Evolutionary conservation across 2,797 vertebrate genomes (phyloP), one percentile per base, ranked within the genome.

Genomic region (Glossophaga mutica): DNA sequence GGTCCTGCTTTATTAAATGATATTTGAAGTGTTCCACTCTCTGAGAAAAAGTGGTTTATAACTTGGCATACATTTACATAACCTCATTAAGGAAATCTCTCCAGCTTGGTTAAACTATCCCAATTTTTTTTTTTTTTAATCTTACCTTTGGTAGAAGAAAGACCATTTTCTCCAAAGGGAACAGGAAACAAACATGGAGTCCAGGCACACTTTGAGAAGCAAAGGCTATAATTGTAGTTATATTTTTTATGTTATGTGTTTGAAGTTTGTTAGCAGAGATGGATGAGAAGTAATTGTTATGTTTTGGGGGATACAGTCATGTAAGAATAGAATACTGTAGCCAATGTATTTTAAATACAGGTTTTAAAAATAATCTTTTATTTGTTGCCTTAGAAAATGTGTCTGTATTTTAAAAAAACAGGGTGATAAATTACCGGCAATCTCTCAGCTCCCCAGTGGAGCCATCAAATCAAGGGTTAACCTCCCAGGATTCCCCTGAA

Each of bases 31-130:
- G 92, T 95, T 97, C 91, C 76, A 94, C 96, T 96, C 91, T 97
- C 94, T 39, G 94, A 97, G 97, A 97, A 97, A 97, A 97, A 94
- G 96, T 93, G 91, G 94, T 96, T 97, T 98, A 94, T 96, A 96
- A 95, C 87, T 94, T 93, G 95, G 97, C 97, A 97, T 97, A 97
- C 39, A 98, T 98, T 97, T 98, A 95, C 96, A 97, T 98, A 97
- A 98, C 97, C 97, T 98, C 68, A 16, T 97, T 98, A 97, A 97
- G 93, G 95, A 94, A 86, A 97, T 97, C 95, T 97, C 96, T 91
- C 94, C 89, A 97, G 95, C 84, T 96, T 97, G 93, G 92, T 96
- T 97, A 95, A 97, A 97, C 94, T 94, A 85, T 78, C 83, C 94
- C 97, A 95, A 94, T 94, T 65, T 62, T 62, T 29, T 62, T 62